A percentile compares a stretch with the other conserved stretches of the same genome.
Conservation (phyloP, 2,797 vertebrate species). For the Microcaecilia unicolor region DNA sequence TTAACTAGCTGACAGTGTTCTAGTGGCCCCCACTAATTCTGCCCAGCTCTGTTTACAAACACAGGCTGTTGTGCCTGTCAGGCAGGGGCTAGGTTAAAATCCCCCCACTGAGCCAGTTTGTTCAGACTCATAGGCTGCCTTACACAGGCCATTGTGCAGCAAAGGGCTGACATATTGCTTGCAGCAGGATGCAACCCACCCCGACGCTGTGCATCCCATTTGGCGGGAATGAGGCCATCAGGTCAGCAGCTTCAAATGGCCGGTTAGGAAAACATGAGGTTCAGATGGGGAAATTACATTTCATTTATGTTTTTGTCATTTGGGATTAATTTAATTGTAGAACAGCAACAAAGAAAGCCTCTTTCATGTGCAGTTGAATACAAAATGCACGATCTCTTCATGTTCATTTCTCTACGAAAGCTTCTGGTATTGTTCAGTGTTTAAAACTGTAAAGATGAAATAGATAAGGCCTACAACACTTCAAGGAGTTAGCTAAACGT, state of each 20-base stretch:
- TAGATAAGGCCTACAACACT: too few relatives aligned
- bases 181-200: conserved; percentile 47
- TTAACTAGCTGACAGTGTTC: conserved; percentile 67
- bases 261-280: background rate
- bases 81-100: conserved; percentile 38
- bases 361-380: too few relatives aligned
- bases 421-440: too few relatives aligned
- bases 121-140: conserved; percentile 48
- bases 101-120: conserved; percentile 56
- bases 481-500: too few relatives aligned
- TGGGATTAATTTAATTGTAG: too few relatives aligned
- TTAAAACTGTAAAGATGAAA: too few relatives aligned
- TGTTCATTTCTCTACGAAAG: too few relatives aligned
- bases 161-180: conserved; percentile 48
- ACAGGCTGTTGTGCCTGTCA: conserved; percentile 51
- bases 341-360: too few relatives aligned
- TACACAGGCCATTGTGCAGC: conserved; percentile 53
- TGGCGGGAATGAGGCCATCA: conserved; percentile 26
- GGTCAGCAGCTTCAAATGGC: background rate
- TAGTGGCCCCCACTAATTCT: conserved; percentile 45
- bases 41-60: conserved; percentile 67
- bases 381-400: too few relatives aligned
- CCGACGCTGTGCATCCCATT: conserved; percentile 21
- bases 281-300: too few relatives aligned
- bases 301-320: too few relatives aligned